A percentile compares a stretch with the other conserved stretches of the same genome.
Evolutionary conservation across 2,113 vertebrate genomes (phyloP).

Genomic region (Cricetomys ansorgei): DNA sequence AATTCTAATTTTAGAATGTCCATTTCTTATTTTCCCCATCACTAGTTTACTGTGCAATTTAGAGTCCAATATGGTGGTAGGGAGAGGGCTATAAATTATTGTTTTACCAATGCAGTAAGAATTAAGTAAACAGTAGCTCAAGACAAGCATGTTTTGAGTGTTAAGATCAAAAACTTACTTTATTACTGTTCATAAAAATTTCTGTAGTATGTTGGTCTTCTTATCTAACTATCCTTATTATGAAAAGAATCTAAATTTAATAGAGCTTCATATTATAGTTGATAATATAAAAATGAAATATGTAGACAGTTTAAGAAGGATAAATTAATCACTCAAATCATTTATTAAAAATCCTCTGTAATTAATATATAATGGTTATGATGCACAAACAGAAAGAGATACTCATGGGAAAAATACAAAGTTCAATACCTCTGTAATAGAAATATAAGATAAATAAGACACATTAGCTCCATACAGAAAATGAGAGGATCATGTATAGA

Average conservation of each 20-base stretch:
- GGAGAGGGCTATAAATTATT: background rate
- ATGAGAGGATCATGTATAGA: background rate
- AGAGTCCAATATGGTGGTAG: background rate
- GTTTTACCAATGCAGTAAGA: background rate
- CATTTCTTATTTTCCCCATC: background rate
- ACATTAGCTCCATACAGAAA: slow-evolving; percentile 2
- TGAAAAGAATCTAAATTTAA: background rate
- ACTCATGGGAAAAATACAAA: background rate
- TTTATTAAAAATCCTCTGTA: background rate
- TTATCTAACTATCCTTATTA: background rate
- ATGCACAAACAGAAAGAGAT: background rate
- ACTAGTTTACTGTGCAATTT: background rate
- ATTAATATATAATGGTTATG: slow-evolving; percentile 13
- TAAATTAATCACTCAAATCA: background rate
- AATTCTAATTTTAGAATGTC: slow-evolving; percentile 29
- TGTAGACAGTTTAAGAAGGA: slow-evolving; percentile 9
- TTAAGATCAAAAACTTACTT: background rate
- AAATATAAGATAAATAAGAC: background rate
- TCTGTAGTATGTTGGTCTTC: background rate
- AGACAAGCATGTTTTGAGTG: background rate
- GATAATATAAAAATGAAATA: slow-evolving; percentile 4
- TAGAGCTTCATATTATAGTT: background rate
- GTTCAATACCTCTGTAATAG: background rate
- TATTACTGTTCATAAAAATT: background rate
- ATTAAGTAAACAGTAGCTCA: background rate